Evolutionary conservation across 2,888 invertebrate genomes (phyloP).

Genomic region (Molorchus minor): DNA sequence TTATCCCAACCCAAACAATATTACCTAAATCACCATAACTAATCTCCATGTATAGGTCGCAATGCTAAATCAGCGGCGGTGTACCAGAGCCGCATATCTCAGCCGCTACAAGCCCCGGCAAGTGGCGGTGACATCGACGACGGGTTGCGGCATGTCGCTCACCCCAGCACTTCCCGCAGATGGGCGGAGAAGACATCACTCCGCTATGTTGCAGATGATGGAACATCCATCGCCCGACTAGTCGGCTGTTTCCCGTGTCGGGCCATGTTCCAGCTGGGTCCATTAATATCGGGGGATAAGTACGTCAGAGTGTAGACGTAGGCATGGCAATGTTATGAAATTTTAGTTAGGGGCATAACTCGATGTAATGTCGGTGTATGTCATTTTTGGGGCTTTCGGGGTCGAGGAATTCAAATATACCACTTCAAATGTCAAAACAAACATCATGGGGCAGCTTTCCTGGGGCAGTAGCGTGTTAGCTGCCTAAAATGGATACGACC

Average conservation of each 20-base stretch:
- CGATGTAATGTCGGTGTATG: no score
- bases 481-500: no score
- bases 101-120: conserved; percentile 51
- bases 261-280: neutral
- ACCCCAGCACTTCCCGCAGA: conserved; percentile 47
- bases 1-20: no score
- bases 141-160: conserved; percentile 53
- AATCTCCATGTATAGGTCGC: neutral
- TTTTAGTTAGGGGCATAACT: no score
- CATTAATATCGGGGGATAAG: conserved; percentile 5
- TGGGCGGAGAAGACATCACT: conserved; percentile 53
- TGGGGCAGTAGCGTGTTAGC: no score
- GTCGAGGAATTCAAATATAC: no score
- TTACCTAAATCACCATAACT: no score
- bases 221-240: conserved; percentile 37
- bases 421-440: no score
- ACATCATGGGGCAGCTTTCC: no score
- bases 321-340: neutral
- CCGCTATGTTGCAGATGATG: conserved; percentile 52
- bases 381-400: no score
- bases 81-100: conserved; percentile 47
- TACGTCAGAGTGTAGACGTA: neutral
- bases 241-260: conserved; percentile 12
- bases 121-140: conserved; percentile 53
- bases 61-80: conserved; percentile 9